Conservation (phyloP, 2,888 invertebrate species). For the Congeria kusceri region DNA sequence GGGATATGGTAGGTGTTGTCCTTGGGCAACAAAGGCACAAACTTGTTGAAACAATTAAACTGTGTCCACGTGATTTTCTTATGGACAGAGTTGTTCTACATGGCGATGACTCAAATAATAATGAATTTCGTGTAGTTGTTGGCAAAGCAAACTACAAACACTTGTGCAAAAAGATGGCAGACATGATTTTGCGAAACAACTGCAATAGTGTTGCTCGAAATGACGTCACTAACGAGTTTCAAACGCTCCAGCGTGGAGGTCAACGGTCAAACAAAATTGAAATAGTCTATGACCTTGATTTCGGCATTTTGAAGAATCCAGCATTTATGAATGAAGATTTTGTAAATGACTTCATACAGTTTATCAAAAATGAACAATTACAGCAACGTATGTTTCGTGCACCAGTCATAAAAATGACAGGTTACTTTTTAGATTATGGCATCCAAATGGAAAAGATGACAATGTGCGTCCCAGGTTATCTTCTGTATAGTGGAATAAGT, state of each 20-base stretch:
- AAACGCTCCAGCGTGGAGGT: background rate
- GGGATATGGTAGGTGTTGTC: constrained; percentile 48
- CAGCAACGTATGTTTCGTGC: constrained; percentile 7
- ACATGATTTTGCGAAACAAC: background rate
- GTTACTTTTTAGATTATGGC: constrained; percentile 31
- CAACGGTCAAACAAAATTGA: background rate
- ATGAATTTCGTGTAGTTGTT: background rate
- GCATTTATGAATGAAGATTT: constrained; percentile 20
- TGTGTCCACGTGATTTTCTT: constrained; percentile 5
- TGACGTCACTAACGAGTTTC: background rate
- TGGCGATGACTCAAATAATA: background rate
- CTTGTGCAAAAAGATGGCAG: background rate
- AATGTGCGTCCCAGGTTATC: constrained; percentile 25
- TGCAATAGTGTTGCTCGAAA: background rate
- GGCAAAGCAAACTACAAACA: background rate
- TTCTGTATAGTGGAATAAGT: constrained; percentile 13
- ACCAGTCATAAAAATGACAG: constrained; percentile 24
- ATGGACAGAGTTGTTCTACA: background rate
- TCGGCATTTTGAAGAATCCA: constrained; percentile 22
- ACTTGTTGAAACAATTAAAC: background rate
- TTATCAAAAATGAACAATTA: constrained; percentile 1
- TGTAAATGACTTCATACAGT: constrained; percentile 14
- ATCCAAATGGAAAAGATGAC: constrained; percentile 16
- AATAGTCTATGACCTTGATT: constrained; percentile 12
- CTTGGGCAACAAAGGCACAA: constrained; percentile 3